Evolutionary conservation across 2,113 vertebrate genomes (phyloP), one percentile per base, ranked within the genome.

Genomic region (Sylvilagus bachmani): DNA sequence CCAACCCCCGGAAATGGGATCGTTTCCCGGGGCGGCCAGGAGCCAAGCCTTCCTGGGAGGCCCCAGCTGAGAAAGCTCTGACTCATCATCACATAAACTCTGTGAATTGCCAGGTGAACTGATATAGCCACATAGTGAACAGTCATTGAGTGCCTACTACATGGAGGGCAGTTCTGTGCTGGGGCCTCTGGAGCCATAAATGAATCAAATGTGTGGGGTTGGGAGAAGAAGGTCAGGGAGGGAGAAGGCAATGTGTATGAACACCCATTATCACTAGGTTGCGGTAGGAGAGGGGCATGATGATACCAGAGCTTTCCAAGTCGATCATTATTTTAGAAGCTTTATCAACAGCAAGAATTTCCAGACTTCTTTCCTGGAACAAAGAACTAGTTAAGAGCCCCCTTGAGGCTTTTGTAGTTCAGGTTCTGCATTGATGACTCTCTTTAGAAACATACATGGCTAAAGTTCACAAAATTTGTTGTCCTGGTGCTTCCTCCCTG

Each of bases 321-420:
- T 31, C 55, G 21, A 27, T 81, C n/a, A 11, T 71, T 64, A 29
- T 74, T 80, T 80, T 38, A 67, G 67, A 88, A 77, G 66, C 70
- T 75, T 90, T 58, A 44, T 81, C 31, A 74, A 83, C 38, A 31
- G 33, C 22, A 70, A 27, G 6, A 78, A 53, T 70, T 96, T 93
- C 64, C 73, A 33, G 74, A 58, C 27, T 83, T 77, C 49, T 83
- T 62, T 83, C 61, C 69, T 67, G 11, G 86, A 87, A 80, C 75
- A 75, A 51, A 87, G 31, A 92, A 29, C 36, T 67, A 53, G n/a
- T 74, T 33, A 51, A 70, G 51, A 87, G 38, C 2, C 70, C 53
- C 33, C 55, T 19, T 58, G 61, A 91, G 75, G 62, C 31, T 86
- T 77, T 5, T 53, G 31, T 64, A 73, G 10, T 83, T 22, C 81